A percentile compares a stretch with the other conserved stretches of the same genome.
phyloP scores from a whole-genome alignment of 2,113 vertebrate genomes.

The Nipponia nippon region DNA sequence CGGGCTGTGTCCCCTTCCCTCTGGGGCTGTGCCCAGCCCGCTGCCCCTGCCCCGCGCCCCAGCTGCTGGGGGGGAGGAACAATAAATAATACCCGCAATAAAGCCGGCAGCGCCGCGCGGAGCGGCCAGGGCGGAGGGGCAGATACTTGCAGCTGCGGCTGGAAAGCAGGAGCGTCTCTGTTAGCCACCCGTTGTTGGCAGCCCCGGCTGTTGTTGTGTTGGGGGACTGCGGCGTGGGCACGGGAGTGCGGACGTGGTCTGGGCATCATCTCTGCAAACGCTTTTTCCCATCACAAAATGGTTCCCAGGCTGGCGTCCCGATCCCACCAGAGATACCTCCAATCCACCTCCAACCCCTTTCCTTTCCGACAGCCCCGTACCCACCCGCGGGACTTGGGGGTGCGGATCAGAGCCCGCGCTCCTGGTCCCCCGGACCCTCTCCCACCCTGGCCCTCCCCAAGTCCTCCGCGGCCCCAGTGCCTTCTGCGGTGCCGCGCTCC shows the following conservation, averaged over 20 bases:
- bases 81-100: not conserved
- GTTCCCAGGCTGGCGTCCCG: not conserved
- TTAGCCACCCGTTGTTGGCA: not conserved
- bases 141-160: not conserved
- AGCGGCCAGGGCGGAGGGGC: not conserved
- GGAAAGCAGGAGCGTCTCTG: not conserved
- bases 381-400: accelerated
- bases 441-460: not conserved
- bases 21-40: not conserved
- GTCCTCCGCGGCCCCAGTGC: accelerated
- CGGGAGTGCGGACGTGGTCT: not conserved
- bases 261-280: accelerated
- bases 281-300: not conserved
- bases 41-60: not conserved
- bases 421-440: accelerated
- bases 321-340: not conserved
- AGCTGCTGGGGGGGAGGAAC: not conserved
- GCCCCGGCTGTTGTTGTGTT: not conserved
- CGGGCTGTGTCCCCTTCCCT: not conserved
- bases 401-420: accelerated
- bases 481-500: accelerated
- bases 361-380: accelerated
- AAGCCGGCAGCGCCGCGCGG: not conserved
- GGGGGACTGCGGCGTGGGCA: not conserved
- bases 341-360: accelerated